Base-by-base conservation (phyloP, 2,113 vertebrate species). In the Cynocephalus volans region DNA sequence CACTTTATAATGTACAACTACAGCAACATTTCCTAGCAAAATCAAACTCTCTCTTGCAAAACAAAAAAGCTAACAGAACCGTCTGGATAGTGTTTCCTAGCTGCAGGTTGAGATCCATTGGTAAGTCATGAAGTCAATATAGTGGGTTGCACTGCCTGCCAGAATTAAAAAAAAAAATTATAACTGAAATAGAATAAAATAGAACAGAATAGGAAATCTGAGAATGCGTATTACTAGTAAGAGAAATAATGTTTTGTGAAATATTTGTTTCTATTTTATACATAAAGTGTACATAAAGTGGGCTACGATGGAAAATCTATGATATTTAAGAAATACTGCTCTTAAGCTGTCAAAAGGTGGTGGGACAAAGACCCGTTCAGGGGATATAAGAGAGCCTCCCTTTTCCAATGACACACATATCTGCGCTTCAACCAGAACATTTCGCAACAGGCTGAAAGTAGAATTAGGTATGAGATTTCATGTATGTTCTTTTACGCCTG, bases 111-210 rank as follows among this genome's bases (percentile, higher is more conserved):
- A 18, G 90, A 93, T 60, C 50, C 41, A 81, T 70, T 60, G n/a
- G 36, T 41, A 91, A 94, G 82, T 67, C 23, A 88, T 7, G 23
- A 80, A 80, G 94, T 70, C 21, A 65, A 31, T 45, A 19, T 62
- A 75, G n/a, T 58, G n/a, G 65, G 60, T 79, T 72, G 26, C 45
- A 67, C 18, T 3, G 5, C 72, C 72, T 75, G 15, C 6, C 5
- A 60, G 13, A n/a, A n/a, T n/a, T n/a, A n/a, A n/a, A n/a, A n/a
- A n/a, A n/a, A 75, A 73, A 92, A 85, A 83, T 4, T 23, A 33
- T 56, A 77, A 80, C 41, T 79, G 31, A 85, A 76, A 90, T 28
- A 82, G 77, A 87, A 88, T 64, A 45, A 73, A 82, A 85, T 23
- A 82, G 77, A 82, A 88, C 48, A n/a, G 64, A 87, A 62, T 9